Percentiles rank a stretch among this genome's conserved stretches.
These are phyloP conservation scores for Chauna torquata DNA, from an alignment of 2,113 vertebrate species.

Conservation along the genomic window DNA sequence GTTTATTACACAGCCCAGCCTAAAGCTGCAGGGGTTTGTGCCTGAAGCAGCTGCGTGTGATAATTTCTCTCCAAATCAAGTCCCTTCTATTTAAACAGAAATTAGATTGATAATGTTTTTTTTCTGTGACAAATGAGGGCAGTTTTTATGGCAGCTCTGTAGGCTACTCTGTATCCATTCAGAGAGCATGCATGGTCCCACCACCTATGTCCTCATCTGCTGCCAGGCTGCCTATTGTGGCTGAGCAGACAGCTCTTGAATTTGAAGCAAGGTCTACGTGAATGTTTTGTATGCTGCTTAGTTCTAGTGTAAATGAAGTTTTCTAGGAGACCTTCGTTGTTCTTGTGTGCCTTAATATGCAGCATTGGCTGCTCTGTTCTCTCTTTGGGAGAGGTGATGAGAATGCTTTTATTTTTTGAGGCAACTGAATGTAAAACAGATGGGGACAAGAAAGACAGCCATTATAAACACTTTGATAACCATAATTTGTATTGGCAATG, in stretches of 20 bases:
- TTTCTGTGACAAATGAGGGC: background rate
- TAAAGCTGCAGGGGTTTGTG: background rate
- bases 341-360: background rate
- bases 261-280: background rate
- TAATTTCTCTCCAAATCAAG: background rate
- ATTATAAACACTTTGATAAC: background rate
- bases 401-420: background rate
- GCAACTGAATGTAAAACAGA: background rate
- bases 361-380: background rate
- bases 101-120: background rate
- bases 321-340: background rate
- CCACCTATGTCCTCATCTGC: background rate
- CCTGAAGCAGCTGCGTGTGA: background rate
- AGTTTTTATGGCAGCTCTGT: background rate
- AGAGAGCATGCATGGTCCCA: background rate
- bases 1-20: background rate
- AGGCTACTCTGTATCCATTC: background rate
- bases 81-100: background rate
- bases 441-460: background rate
- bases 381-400: background rate
- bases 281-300: background rate
- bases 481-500: background rate
- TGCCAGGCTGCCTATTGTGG: background rate
- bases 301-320: background rate
- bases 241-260: background rate